Evolutionary conservation across 2,797 vertebrate genomes (phyloP).

Genomic region (Acipenser transmontanus): DNA sequence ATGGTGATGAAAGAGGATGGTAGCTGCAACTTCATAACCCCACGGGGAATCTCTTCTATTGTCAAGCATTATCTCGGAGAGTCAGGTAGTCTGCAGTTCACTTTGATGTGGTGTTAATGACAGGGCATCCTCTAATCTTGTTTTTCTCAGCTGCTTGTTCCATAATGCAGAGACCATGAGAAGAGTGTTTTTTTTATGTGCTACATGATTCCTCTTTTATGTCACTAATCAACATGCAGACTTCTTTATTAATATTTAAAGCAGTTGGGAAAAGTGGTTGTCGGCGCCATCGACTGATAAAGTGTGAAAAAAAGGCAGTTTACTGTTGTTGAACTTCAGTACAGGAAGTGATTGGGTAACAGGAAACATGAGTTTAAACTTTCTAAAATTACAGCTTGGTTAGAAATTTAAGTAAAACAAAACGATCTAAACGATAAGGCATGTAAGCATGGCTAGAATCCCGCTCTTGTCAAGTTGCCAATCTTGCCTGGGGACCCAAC

Average conservation of each 20-base stretch:
- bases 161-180: background rate
- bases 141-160: background rate
- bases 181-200: background rate
- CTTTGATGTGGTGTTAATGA: background rate
- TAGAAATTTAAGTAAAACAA: too few relatives aligned
- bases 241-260: background rate
- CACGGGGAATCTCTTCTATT: conserved; percentile 69
- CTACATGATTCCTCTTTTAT: background rate
- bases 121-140: background rate
- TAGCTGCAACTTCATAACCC: conserved; percentile 65
- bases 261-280: background rate
- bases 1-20: conserved; percentile 54
- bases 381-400: too few relatives aligned
- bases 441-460: too few relatives aligned
- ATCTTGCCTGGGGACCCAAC: too few relatives aligned
- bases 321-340: too few relatives aligned
- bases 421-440: too few relatives aligned
- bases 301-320: too few relatives aligned
- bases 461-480: too few relatives aligned
- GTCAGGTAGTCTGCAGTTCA: conserved; percentile 61
- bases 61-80: conserved; percentile 75
- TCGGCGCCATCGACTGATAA: too few relatives aligned
- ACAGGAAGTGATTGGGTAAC: too few relatives aligned
- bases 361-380: too few relatives aligned
- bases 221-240: background rate